Evolutionary conservation across 1,140 invertebrate genomes (phyloP).

Genomic region (Heliconius hewitsoni): DNA sequence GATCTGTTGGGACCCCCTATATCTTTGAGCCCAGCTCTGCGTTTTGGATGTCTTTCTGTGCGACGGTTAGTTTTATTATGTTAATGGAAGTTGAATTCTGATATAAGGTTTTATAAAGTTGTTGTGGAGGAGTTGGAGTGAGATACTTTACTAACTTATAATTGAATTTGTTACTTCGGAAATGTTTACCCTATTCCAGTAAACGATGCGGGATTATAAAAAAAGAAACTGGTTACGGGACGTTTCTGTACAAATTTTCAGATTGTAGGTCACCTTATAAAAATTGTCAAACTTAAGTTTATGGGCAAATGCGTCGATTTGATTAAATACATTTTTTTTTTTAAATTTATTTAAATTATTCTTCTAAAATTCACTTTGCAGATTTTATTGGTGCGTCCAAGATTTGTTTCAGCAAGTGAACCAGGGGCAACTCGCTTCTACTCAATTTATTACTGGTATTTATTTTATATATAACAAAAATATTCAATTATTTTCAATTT

Average conservation of each 20-base stretch:
- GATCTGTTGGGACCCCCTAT: conserved; percentile 86
- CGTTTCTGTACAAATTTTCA: too few relatives aligned
- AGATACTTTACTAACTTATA: too few relatives aligned
- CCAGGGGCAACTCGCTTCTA: conserved; percentile 63
- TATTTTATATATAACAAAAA: neutral
- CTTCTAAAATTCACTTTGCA: conserved; percentile 44
- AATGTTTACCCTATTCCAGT: too few relatives aligned
- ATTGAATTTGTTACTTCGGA: too few relatives aligned
- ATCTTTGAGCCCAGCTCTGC: conserved; percentile 85
- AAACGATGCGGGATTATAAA: too few relatives aligned
- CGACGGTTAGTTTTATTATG: conserved; percentile 69
- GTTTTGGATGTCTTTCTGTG: conserved; percentile 85
- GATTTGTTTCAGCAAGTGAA: conserved; percentile 83
- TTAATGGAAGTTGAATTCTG: neutral
- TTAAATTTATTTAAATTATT: neutral
- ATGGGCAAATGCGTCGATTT: too few relatives aligned
- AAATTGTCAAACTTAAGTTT: too few relatives aligned
- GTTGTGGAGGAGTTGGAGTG: too few relatives aligned
- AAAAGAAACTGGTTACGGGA: too few relatives aligned
- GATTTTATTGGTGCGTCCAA: conserved; percentile 85
- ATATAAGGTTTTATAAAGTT: too few relatives aligned
- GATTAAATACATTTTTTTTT: too few relatives aligned
- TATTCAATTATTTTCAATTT: neutral
- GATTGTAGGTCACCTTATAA: too few relatives aligned
- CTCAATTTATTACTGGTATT: conserved; percentile 73